A percentile compares a stretch with the other conserved stretches of the same genome.
Conservation (phyloP, 2,888 invertebrate genomes). For the Achlya flavicornis region DNA sequence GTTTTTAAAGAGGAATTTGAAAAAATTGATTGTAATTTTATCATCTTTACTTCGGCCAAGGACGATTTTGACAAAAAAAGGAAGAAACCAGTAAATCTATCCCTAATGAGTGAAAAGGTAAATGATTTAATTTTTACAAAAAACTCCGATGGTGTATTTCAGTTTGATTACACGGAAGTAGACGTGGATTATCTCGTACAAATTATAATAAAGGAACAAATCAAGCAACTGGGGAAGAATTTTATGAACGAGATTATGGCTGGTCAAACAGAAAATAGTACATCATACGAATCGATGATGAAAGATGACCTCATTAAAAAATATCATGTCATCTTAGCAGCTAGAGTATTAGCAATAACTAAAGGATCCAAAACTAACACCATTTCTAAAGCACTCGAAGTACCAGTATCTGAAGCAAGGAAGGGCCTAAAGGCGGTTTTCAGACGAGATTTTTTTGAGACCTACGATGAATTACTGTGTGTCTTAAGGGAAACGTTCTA, state of each 20-base stretch:
- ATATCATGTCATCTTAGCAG: slow-evolving; percentile 17
- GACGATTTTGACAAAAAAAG: slow-evolving; percentile 14
- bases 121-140: slow-evolving; percentile 16
- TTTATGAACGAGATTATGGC: slow-evolving; percentile 13
- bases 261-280: slow-evolving; percentile 4
- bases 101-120: slow-evolving; percentile 14
- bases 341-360: slow-evolving; percentile 11
- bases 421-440: slow-evolving; percentile 4
- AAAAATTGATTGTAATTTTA: slow-evolving; percentile 17
- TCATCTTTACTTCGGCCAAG: slow-evolving; percentile 18
- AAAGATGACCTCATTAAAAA: slow-evolving; percentile 17
- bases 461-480: slow-evolving; percentile 10
- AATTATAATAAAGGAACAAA: slow-evolving; percentile 12
- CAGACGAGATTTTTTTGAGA: slow-evolving; percentile 15
- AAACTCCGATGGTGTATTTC: slow-evolving; percentile 14
- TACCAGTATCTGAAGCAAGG: neutral
- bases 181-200: slow-evolving; percentile 14
- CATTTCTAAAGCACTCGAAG: neutral
- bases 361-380: neutral
- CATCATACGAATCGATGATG: slow-evolving; percentile 15
- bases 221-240: slow-evolving; percentile 15
- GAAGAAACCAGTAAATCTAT: slow-evolving; percentile 9
- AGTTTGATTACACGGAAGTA: slow-evolving; percentile 16
- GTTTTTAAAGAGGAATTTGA: slow-evolving; percentile 16
- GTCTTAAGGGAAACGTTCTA: slow-evolving; percentile 14